These are phyloP conservation scores for Troglohyphantes excavatus DNA, from an alignment of 2,888 invertebrate species.

Conservation along the genomic window DNA sequence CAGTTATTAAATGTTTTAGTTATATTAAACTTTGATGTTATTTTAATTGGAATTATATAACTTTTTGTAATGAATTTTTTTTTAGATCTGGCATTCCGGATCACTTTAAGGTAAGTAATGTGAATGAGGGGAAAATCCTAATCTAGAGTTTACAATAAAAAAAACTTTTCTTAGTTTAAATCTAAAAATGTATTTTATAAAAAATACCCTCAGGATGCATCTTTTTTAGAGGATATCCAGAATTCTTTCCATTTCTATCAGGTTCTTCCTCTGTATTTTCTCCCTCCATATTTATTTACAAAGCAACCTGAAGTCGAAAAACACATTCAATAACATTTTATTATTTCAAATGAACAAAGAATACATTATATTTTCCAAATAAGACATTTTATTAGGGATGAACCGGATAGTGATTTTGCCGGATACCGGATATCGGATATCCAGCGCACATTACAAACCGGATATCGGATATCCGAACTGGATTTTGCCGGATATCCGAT, in stretches of 20 bases:
- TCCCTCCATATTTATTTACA: conserved; percentile 48
- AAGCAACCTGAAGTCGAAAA: neutral
- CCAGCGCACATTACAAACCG: too few species aligned
- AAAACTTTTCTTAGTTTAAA: neutral
- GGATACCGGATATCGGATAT: neutral
- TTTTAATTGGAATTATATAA: too few species aligned
- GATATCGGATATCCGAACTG: too few species aligned
- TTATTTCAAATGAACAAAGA: neutral
- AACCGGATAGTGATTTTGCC: too few species aligned
- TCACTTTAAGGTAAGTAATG: neutral
- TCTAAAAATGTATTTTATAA: neutral
- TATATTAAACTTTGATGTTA: too few species aligned
- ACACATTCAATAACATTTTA: neutral
- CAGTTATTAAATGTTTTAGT: too few species aligned
- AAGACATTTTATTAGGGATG: too few species aligned
- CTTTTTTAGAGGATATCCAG: conserved; percentile 27
- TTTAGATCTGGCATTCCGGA: too few species aligned
- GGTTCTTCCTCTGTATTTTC: conserved; percentile 54
- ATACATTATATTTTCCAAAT: neutral
- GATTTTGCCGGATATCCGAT: too few species aligned
- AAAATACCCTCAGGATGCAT: conserved; percentile 63
- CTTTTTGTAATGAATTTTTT: too few species aligned
- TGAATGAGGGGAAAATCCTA: neutral
- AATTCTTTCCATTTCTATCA: neutral
- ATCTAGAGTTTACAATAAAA: neutral